Evolutionary conservation across 2,888 invertebrate species (phyloP).

Genomic region (Cheilosia vulpina): DNA sequence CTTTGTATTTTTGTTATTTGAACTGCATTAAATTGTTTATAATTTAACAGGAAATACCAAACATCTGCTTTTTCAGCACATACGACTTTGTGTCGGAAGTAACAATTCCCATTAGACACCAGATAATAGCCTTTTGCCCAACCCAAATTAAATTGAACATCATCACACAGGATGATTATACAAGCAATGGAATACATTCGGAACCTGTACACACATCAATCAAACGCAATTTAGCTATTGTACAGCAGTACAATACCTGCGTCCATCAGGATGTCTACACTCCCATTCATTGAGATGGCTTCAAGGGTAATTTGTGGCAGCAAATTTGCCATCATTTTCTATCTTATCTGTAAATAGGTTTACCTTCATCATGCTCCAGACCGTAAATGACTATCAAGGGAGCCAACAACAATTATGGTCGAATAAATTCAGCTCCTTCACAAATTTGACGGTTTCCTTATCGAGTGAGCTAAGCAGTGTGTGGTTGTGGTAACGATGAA

Average conservation of each 20-base stretch:
- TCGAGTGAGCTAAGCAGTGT: constrained; percentile 14
- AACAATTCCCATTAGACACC: too few relatives aligned
- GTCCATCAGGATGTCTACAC: constrained; percentile 6
- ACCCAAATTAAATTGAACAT: too few relatives aligned
- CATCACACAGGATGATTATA: not conserved
- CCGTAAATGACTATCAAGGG: constrained; percentile 37
- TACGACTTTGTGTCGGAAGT: too few relatives aligned
- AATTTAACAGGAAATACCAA: too few relatives aligned
- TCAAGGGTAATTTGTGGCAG: constrained; percentile 55
- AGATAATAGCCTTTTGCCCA: too few relatives aligned
- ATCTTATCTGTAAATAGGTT: constrained; percentile 37
- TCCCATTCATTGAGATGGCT: constrained; percentile 23
- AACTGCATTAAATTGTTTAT: too few relatives aligned
- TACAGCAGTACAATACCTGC: not conserved
- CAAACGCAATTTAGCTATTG: constrained; percentile 43
- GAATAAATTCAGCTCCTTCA: constrained; percentile 45
- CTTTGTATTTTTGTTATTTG: too few relatives aligned
- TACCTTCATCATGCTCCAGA: constrained; percentile 27
- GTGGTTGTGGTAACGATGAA: constrained; percentile 1
- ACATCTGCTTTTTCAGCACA: too few relatives aligned
- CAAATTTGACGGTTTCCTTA: constrained; percentile 52
- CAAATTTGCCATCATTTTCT: constrained; percentile 26
- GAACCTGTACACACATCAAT: constrained; percentile 12
- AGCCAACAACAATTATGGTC: constrained; percentile 1
- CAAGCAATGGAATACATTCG: constrained; percentile 6